phyloP scores from a whole-genome alignment of 2,113 vertebrate genomes.

The Pipra filicauda region DNA sequence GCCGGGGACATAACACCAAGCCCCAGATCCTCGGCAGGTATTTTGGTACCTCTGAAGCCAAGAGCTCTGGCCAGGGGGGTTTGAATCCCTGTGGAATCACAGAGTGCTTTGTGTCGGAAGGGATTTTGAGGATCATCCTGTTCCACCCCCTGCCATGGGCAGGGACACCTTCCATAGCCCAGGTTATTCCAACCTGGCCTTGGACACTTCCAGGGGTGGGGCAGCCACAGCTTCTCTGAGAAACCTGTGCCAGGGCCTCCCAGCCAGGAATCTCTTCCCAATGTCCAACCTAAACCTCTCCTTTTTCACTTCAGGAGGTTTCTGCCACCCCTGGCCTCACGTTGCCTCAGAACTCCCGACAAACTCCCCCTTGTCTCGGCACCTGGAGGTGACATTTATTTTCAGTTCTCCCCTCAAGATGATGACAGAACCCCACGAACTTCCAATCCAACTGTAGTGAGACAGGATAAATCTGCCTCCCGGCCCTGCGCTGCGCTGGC shows the following conservation, averaged over 20 bases:
- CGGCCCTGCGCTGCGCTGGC: neutral
- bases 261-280: neutral
- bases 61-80: fast-evolving
- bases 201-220: neutral
- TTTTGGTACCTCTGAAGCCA: neutral
- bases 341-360: neutral
- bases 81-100: fast-evolving
- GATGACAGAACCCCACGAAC: constrained; percentile 28
- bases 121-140: neutral
- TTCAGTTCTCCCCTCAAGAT: constrained; percentile 27
- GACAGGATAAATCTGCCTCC: neutral
- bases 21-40: fast-evolving
- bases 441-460: constrained; percentile 55
- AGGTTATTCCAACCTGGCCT: neutral
- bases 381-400: constrained; percentile 54
- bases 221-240: neutral
- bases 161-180: neutral
- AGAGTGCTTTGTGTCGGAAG: neutral
- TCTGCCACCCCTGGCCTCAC: neutral
- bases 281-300: fast-evolving
- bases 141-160: neutral
- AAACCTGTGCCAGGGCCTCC: neutral
- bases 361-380: neutral
- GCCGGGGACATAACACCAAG: neutral
- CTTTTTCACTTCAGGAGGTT: no score